Evolutionary conservation across 2,113 vertebrate species (phyloP), one percentile per base, ranked within the genome.

Genomic region (Crotalus helleri): DNA sequence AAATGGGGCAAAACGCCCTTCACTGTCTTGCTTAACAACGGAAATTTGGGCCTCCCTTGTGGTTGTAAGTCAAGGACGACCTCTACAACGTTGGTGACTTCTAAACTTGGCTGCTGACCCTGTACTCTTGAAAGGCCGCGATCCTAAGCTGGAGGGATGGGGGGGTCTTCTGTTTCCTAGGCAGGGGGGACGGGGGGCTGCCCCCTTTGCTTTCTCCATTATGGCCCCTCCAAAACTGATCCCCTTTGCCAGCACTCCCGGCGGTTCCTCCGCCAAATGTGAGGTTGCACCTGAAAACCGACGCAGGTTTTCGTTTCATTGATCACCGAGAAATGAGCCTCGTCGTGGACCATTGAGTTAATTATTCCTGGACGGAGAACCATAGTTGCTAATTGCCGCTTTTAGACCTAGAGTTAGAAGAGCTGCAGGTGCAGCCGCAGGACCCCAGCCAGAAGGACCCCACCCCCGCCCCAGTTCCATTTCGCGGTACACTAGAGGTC

Each of bases 341-440:
- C 90, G 26, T 93, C 54, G 92, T 6, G 13, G 89, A 55, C 88
- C 39, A 44, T 87, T 93, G 87, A 54, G 88, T 19, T 93, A 93
- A 93, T 90, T 90, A 90, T 1, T 46, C 26, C 55, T 61, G 92
- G 92, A 90, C 61, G 74, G 74, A n/a, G 46, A 90, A 86, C 58
- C 57, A 3, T 23, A 89, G 12, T 4, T 1, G 54, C 8, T 92
- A 92, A 92, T 92, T 92, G 69, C 54, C 0, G 11, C 55, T 85
- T 55, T 49, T 85, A 69, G 92, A 85, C 2, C 1, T 44, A 17
- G 3, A 4, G 1, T 17, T 46, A 12, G 17, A 26, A 24, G 11
- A 54, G 88, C 54, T 59, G 69, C 92, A 92, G 92, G 92, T 92
- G 92, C 29, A 1, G 69, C 5, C 2, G 1, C 15, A 39, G 15